A percentile compares a stretch with the other conserved stretches of the same genome.
phyloP scores from a whole-genome alignment of 53 echinoderm and acorn worm genomes.

The Actinopyga echinites region DNA sequence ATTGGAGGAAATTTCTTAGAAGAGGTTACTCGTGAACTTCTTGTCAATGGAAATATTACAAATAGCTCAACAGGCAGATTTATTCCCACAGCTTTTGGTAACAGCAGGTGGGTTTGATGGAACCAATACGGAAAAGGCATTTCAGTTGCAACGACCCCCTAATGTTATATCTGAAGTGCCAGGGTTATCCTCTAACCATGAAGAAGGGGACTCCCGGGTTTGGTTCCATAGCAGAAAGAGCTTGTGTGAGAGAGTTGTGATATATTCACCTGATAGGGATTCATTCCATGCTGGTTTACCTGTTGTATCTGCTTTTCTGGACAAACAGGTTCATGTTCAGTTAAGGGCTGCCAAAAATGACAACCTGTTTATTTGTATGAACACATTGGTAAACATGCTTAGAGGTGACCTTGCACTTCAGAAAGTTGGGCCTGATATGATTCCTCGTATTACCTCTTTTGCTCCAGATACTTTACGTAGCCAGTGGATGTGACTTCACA shows the following conservation, averaged over 20 bases:
- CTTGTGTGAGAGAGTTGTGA: conserved; percentile 3
- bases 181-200: neutral
- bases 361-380: neutral
- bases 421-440: neutral
- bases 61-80: neutral
- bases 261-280: conserved; percentile 44
- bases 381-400: neutral
- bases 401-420: neutral
- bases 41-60: neutral
- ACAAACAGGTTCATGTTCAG: conserved; percentile 27
- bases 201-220: conserved; percentile 17
- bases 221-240: neutral
- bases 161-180: neutral
- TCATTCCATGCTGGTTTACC: conserved; percentile 38
- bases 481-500: conserved; percentile 32
- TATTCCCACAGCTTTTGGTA: neutral
- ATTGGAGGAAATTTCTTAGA: conserved; percentile 51
- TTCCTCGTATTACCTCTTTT: neutral
- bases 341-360: conserved; percentile 9
- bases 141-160: neutral
- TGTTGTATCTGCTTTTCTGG: neutral
- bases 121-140: neutral
- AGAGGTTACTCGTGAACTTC: conserved; percentile 13
- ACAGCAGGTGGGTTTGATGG: neutral
- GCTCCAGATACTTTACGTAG: conserved; percentile 17